Evolutionary conservation across 2,888 invertebrate species (phyloP).

Genomic region (Cancer borealis): DNA sequence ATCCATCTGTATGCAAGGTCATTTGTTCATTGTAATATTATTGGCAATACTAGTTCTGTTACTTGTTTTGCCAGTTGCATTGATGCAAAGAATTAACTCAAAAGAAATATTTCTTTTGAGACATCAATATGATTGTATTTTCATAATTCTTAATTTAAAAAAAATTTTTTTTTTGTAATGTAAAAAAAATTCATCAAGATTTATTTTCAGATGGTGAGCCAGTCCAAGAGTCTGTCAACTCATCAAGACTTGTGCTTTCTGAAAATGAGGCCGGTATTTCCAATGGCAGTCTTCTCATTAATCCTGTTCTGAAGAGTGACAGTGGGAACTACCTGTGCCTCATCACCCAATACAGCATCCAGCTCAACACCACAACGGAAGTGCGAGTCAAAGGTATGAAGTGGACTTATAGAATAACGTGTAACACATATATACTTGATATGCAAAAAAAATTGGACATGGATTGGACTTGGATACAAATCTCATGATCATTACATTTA

Average conservation of each 20-base stretch:
- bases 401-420: not conserved
- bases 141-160: not conserved
- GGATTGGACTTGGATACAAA: too few species aligned
- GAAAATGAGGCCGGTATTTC: constrained; percentile 61
- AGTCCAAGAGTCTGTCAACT: constrained; percentile 46
- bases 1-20: too few species aligned
- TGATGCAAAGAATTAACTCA: not conserved
- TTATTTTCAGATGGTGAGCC: constrained; percentile 63
- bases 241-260: constrained; percentile 44
- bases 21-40: too few species aligned
- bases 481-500: too few species aligned
- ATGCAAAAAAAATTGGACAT: too few species aligned
- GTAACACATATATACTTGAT: not conserved
- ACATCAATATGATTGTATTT: too few species aligned
- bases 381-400: constrained; percentile 68
- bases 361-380: constrained; percentile 69
- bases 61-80: too few species aligned
- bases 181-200: not conserved
- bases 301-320: constrained; percentile 62
- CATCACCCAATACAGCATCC: constrained; percentile 50
- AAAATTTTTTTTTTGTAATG: not conserved
- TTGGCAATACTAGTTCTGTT: too few species aligned
- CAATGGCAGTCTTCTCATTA: constrained; percentile 64
- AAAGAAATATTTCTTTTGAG: not conserved
- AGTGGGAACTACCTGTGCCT: constrained; percentile 66